A percentile compares a stretch with the other conserved stretches of the same genome.
Evolutionary conservation across 2,113 vertebrate genomes (phyloP).

Genomic region (Cynopterus brachyotis): DNA sequence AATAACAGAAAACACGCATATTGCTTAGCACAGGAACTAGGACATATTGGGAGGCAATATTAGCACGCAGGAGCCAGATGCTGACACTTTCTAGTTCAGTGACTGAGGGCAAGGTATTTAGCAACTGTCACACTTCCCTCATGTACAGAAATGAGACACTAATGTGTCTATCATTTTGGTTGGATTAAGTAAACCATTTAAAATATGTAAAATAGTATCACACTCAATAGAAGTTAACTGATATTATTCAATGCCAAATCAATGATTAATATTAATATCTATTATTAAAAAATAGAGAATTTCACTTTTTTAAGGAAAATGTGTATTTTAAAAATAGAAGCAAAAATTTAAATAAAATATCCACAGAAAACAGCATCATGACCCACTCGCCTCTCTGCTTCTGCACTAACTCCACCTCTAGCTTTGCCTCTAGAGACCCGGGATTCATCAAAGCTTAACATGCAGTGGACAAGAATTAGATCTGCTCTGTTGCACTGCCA

Average conservation of each 20-base stretch:
- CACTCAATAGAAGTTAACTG: not conserved
- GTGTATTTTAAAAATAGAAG: not conserved
- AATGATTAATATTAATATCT: not conserved
- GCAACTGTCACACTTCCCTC: not conserved
- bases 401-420: not conserved
- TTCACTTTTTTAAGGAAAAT: not conserved
- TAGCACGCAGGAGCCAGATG: not conserved
- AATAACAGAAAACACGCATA: not conserved
- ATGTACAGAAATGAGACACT: not conserved
- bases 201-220: not conserved
- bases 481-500: too few relatives aligned
- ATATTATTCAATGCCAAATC: not conserved
- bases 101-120: not conserved
- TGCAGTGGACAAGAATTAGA: not conserved
- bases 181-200: not conserved
- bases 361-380: not conserved
- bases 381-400: not conserved
- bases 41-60: not conserved
- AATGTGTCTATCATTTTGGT: not conserved
- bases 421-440: too few relatives aligned
- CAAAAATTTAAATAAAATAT: not conserved
- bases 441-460: not conserved
- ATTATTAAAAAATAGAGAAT: not conserved
- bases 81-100: not conserved
- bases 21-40: not conserved